A percentile compares a stretch with the other conserved stretches of the same genome.
phyloP scores from a whole-genome alignment of 2,888 invertebrate genomes.

The Dicycla oo region DNA sequence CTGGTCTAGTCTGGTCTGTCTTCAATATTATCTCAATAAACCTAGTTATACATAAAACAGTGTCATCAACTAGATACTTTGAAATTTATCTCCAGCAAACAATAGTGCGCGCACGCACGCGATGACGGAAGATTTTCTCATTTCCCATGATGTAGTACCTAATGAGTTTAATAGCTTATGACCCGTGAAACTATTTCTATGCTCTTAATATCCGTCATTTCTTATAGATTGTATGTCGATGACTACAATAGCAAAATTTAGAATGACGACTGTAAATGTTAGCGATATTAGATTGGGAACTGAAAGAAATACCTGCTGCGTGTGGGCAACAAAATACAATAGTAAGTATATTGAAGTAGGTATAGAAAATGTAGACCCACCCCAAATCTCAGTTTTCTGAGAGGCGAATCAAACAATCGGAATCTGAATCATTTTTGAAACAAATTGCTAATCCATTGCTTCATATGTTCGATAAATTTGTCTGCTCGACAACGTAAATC shows the following conservation, averaged over 20 bases:
- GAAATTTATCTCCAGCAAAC: conserved; percentile 57
- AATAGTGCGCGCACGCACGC: conserved; percentile 51
- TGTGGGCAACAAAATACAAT: too few relatives aligned
- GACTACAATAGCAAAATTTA: background rate
- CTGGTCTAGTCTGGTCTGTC: background rate
- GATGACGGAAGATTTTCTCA: conserved; percentile 59
- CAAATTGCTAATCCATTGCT: too few relatives aligned
- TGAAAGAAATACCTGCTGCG: background rate
- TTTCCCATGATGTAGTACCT: conserved; percentile 58
- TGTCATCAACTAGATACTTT: conserved; percentile 47
- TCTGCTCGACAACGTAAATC: too few relatives aligned
- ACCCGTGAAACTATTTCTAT: conserved; percentile 37
- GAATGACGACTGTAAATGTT: background rate
- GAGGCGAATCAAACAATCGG: too few relatives aligned
- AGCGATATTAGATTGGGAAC: background rate
- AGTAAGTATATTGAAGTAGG: too few relatives aligned
- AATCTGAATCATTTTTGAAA: too few relatives aligned
- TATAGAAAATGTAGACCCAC: too few relatives aligned
- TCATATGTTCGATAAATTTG: too few relatives aligned
- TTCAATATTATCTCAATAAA: conserved; percentile 35
- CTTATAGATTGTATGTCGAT: background rate
- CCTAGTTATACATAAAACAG: conserved; percentile 44
- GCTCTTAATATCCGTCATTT: conserved; percentile 33
- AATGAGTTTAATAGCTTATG: conserved; percentile 57
- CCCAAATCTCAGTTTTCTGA: background rate